Evolutionary conservation across 2,113 vertebrate species (phyloP).

Genomic region (Thinocorus orbignyianus): DNA sequence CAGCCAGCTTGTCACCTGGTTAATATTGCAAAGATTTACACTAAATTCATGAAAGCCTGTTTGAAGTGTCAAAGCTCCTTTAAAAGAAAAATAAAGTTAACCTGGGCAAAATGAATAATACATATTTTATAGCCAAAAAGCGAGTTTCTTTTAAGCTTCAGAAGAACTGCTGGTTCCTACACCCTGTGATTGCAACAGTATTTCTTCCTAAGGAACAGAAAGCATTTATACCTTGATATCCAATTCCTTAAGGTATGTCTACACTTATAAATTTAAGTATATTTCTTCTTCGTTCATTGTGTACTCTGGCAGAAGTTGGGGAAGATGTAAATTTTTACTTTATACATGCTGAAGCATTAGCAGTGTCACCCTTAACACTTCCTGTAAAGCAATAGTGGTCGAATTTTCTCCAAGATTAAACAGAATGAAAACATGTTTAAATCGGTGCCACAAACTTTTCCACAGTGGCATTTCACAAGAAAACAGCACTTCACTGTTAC

Average conservation of each 20-base stretch:
- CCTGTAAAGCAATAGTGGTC: not conserved
- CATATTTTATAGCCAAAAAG: conserved; percentile 25
- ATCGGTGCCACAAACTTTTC: not conserved
- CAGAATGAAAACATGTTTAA: not conserved
- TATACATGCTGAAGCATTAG: not conserved
- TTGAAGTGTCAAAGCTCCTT: conserved; percentile 53
- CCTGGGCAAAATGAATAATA: conserved; percentile 62
- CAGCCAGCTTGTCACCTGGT: conserved; percentile 30
- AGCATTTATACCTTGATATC: conserved; percentile 29
- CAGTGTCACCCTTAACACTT: not conserved
- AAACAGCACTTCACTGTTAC: not conserved
- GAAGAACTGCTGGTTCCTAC: conserved; percentile 6
- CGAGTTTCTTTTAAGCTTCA: conserved; percentile 11
- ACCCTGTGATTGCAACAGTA: not conserved
- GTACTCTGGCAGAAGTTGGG: not conserved
- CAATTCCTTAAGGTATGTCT: conserved; percentile 22
- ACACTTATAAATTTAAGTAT: conserved; percentile 15
- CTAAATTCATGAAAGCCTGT: conserved; percentile 32
- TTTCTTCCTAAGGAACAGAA: conserved; percentile 27
- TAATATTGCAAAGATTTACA: conserved; percentile 64
- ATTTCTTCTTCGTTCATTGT: conserved; percentile 6
- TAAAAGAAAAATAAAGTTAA: conserved; percentile 67
- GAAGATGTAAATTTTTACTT: conserved; percentile 19
- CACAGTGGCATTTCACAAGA: not conserved
- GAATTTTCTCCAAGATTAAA: not conserved